A percentile compares a stretch with the other conserved stretches of the same genome.
phyloP scores from a whole-genome alignment of 1,140 invertebrate species.

The Bursaphelenchus mucronatus region DNA sequence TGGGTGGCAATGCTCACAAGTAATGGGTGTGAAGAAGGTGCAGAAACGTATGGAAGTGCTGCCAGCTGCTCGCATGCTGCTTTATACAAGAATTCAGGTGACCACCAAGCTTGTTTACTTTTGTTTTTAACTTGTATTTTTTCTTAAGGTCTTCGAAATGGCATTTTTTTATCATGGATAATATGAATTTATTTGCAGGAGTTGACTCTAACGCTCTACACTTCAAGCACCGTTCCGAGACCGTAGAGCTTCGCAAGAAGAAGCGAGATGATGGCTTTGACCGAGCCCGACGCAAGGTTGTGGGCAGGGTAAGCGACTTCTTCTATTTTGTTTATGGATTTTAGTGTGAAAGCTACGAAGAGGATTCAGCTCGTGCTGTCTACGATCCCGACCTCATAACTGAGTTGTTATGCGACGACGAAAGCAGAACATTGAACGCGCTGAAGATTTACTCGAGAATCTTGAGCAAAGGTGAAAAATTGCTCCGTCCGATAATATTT shows the following conservation, averaged over 20 bases:
- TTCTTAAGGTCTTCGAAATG: no score
- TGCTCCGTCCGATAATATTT: no score
- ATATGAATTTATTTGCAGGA: neutral
- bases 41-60: no score
- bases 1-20: no score
- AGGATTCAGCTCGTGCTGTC: neutral
- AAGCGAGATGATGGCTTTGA: conserved; percentile 13
- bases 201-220: neutral
- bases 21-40: no score
- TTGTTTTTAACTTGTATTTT: no score
- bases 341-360: neutral
- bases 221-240: conserved; percentile 13
- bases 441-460: neutral
- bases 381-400: neutral
- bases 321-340: neutral
- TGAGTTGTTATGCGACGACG: neutral
- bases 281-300: neutral
- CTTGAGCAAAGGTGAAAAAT: no score
- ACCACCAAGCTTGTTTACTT: no score
- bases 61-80: neutral
- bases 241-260: conserved; percentile 7
- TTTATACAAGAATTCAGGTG: conserved; percentile 13
- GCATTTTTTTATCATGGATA: neutral
- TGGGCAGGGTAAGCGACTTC: neutral
- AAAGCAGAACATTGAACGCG: neutral